Base-by-base conservation (phyloP, 2,797 vertebrate genomes). In the Allobates femoralis region DNA sequence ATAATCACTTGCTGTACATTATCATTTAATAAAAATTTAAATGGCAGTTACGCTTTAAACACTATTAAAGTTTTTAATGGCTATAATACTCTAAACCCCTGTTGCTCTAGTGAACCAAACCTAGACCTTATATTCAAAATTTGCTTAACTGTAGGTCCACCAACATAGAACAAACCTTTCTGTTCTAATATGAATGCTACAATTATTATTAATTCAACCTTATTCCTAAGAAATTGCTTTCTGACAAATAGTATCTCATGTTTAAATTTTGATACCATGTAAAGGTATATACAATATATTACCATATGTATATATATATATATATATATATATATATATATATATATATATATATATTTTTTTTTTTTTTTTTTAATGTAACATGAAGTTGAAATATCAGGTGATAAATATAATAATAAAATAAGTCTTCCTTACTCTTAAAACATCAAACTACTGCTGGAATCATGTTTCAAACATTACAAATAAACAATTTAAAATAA, bases 401-500 rank as follows among this genome's bases (percentile, higher is more conserved):
- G 16, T 18, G 41, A 46, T 46, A 8, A 0, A 1, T 8, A 3
- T 46, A 46, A 1, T 46, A 8, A 46, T 46, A 46, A 46, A 46
- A 46, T 46, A 11, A 8, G 3, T 11, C 41, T 46, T 46, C 41
- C 41, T 46, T 46, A 46, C 7, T 46, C 41, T 46, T 46, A 51
- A 82, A 51, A 37, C 15, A 82, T 82, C 32, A 19, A 26, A 23
- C 14, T 4, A 4, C 7, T 58, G n/a, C 1, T 18, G 8, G 50
- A 0, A 83, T 58, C n/a, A 30, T 28, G 23, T 58, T 71, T 73
- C 32, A 73, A 51, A 46, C 3, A 28, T 21, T 41, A 58, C 23
- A 73, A 55, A 23, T 26, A 73, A 37, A 71, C 51, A 73, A 11
- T n/a, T 41, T 58, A 41, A 58, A 26, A 74, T 32, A 83, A 82